Evolutionary conservation across 2,797 vertebrate genomes (phyloP).

Genomic region (Masticophis lateralis): DNA sequence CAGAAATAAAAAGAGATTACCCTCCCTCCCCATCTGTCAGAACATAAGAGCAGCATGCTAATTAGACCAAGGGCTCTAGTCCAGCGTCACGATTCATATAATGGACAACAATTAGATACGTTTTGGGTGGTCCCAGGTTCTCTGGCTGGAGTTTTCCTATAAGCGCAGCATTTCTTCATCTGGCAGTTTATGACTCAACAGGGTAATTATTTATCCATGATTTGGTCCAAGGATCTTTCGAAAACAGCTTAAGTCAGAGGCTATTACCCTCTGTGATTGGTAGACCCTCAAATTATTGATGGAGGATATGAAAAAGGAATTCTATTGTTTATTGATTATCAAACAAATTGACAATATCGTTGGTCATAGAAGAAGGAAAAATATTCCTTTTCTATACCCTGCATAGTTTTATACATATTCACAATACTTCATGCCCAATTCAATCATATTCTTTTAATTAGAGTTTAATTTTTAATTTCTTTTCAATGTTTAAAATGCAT

Average conservation of each 20-base stretch:
- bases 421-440: background rate
- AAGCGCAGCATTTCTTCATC: background rate
- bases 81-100: background rate
- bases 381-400: background rate
- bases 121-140: background rate
- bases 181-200: background rate
- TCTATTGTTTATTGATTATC: background rate
- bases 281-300: background rate
- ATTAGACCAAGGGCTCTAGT: background rate
- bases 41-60: background rate
- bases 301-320: background rate
- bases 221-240: background rate
- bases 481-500: background rate
- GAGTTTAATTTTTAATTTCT: background rate
- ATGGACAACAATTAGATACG: background rate
- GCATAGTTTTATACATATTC: background rate
- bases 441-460: background rate
- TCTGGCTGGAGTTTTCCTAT: background rate
- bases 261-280: background rate
- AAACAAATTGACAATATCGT: background rate
- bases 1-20: background rate
- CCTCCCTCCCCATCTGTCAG: background rate
- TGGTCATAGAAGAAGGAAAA: background rate
- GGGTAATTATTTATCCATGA: background rate
- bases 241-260: background rate